Evolutionary conservation across 2,113 vertebrate species (phyloP), one percentile per base, ranked within the genome.

Genomic region (Nothobranchius kuhntae): DNA sequence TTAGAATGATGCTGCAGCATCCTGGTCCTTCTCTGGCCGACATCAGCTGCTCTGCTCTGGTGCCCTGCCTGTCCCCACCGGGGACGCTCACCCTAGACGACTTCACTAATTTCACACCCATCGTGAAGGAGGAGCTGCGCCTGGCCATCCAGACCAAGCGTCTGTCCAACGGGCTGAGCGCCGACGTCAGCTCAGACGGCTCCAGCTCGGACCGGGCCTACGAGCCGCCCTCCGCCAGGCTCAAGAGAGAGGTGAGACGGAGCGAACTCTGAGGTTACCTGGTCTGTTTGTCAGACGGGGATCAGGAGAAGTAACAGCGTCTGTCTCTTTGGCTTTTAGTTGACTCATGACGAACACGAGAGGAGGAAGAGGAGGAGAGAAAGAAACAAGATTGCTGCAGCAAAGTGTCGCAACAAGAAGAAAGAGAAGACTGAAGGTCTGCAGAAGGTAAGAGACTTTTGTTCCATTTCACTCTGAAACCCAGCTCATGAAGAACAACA

Each of bases 331-430:
- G 21, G 21, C 21, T 21, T 71, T 6, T 73, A 98, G 95, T 58
- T 84, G 50, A 88, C 82, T 0, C 87, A 87, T 2, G 94, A 95
- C 66, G 97, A 99, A 77, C 82, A 89, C 7, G 95, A 98, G 45
- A 94, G 98, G 75, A 98, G 94, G 89, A 98, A 94, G 68, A 90
- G 96, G 73, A 87, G 98, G 80, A 87, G 97, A 21, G 97, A 99
- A 87, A 95, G 97, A 83, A 99, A 99, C 82, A 99, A 99, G 83
- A 92, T 98, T 0, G 98, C 97, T 17, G 97, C 98, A 0, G 96
- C 98, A 12, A 99, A 98, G 82, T 99, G 98, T 69, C 88, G 97
- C 69, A 99, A 98, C 86, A 99, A 98, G 90, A 99, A 99, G 87
- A 98, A 98, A 89, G 96, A 99, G 78, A 98, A 95, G 91, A 99